A percentile compares a stretch with the other conserved stretches of the same genome.
These are phyloP conservation scores for Ochlodes sylvanus DNA, from an alignment of 2,888 invertebrate genomes.

Conservation along the genomic window DNA sequence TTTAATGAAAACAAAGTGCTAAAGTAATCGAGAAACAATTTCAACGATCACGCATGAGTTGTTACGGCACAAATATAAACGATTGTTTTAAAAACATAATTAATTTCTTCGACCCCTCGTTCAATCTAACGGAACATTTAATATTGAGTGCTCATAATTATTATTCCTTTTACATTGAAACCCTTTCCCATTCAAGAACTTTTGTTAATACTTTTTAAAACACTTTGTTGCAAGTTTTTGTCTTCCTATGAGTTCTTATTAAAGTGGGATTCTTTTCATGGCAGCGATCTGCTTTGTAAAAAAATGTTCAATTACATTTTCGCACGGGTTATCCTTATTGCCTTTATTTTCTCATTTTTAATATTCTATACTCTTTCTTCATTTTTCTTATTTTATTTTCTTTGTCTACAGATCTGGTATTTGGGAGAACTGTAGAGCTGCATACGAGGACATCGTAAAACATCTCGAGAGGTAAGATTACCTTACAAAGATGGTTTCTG, in stretches of 20 bases:
- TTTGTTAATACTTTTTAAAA: slow-evolving; percentile 65
- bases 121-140: slow-evolving; percentile 81
- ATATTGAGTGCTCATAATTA: slow-evolving; percentile 84
- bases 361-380: slow-evolving; percentile 55
- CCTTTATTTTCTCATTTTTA: slow-evolving; percentile 51
- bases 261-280: slow-evolving; percentile 44
- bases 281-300: slow-evolving; percentile 46
- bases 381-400: slow-evolving; percentile 74
- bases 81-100: slow-evolving; percentile 85
- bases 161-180: slow-evolving; percentile 80
- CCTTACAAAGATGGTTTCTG: slow-evolving; percentile 37
- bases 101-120: slow-evolving; percentile 81
- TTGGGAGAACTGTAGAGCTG: slow-evolving; percentile 97
- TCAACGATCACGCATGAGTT: slow-evolving; percentile 80
- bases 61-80: slow-evolving; percentile 77
- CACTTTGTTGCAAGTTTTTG: slow-evolving; percentile 61
- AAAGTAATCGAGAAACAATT: slow-evolving; percentile 83
- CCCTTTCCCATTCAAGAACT: slow-evolving; percentile 73
- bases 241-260: slow-evolving; percentile 51
- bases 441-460: slow-evolving; percentile 97
- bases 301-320: slow-evolving; percentile 51
- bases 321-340: slow-evolving; percentile 49
- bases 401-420: slow-evolving; percentile 91
- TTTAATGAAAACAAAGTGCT: slow-evolving; percentile 80
- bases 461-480: slow-evolving; percentile 95